A percentile compares a stretch with the other conserved stretches of the same genome.
Conservation (phyloP, 2,113 vertebrate genomes). For the pig (Sus scrofa) region DNA sequence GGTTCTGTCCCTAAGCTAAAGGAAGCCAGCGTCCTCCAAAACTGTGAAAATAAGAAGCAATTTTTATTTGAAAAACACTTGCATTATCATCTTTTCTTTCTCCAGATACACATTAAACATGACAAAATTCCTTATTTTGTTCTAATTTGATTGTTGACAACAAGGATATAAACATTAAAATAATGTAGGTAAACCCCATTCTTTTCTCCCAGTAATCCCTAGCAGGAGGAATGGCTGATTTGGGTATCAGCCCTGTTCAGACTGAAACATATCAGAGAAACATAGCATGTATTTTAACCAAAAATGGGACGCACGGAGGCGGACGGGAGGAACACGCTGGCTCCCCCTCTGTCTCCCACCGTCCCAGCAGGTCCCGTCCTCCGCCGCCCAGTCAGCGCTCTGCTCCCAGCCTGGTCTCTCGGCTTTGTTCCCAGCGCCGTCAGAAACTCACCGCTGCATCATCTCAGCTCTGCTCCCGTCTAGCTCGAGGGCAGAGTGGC, state of each 20-base stretch:
- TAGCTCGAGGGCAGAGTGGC: background rate
- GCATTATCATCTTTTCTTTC: background rate
- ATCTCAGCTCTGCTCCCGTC: background rate
- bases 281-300: background rate
- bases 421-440: background rate
- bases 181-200: background rate
- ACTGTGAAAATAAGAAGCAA: background rate
- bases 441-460: background rate
- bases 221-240: background rate
- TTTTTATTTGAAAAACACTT: conserved; percentile 14
- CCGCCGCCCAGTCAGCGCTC: no score
- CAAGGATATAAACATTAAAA: background rate
- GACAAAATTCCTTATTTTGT: background rate
- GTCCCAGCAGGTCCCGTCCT: no score
- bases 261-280: background rate
- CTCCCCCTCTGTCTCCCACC: background rate
- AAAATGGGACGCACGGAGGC: background rate
- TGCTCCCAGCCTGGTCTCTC: background rate
- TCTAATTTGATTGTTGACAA: background rate
- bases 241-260: background rate
- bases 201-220: background rate
- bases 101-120: background rate
- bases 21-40: background rate
- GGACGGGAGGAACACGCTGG: no score
- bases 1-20: background rate